Conservation (phyloP, 2,113 vertebrate species). For the Pyxicephalus adspersus region DNA sequence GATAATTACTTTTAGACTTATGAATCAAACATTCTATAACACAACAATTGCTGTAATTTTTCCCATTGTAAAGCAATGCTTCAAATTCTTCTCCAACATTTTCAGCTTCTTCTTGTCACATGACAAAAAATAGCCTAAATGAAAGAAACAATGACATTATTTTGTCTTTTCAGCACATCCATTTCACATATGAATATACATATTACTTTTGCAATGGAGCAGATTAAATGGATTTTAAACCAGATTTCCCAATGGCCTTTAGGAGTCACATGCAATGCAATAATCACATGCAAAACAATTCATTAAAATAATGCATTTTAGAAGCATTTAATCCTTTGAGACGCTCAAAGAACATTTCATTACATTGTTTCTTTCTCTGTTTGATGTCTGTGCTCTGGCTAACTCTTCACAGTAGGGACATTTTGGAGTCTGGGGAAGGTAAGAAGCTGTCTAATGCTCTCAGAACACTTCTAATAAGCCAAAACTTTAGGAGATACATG, state of each 20-base stretch:
- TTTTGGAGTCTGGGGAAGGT: neutral
- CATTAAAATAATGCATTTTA: constrained; percentile 45
- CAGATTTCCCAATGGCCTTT: constrained; percentile 26
- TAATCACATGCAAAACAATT: constrained; percentile 47
- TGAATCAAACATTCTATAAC: too few relatives aligned
- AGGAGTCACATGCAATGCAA: constrained; percentile 37
- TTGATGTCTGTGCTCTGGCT: neutral
- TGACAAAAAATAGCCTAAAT: neutral
- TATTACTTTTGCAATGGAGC: constrained; percentile 4
- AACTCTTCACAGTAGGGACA: neutral
- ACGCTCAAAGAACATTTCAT: constrained; percentile 37
- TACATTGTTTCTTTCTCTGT: constrained; percentile 16
- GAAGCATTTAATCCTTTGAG: constrained; percentile 50
- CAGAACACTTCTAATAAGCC: neutral
- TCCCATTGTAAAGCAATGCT: too few relatives aligned
- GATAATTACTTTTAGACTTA: too few relatives aligned
- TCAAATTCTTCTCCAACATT: too few relatives aligned
- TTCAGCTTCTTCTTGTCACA: neutral
- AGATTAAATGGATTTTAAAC: constrained; percentile 33
- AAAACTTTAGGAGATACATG: neutral
- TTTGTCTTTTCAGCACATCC: neutral
- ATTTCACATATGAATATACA: constrained; percentile 5
- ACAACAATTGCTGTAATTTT: too few relatives aligned
- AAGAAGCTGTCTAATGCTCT: neutral
- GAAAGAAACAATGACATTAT: neutral